Percentiles rank a stretch among this genome's conserved stretches.
Evolutionary conservation across 2,888 invertebrate species (phyloP).

Genomic region (Drosophila anceps): DNA sequence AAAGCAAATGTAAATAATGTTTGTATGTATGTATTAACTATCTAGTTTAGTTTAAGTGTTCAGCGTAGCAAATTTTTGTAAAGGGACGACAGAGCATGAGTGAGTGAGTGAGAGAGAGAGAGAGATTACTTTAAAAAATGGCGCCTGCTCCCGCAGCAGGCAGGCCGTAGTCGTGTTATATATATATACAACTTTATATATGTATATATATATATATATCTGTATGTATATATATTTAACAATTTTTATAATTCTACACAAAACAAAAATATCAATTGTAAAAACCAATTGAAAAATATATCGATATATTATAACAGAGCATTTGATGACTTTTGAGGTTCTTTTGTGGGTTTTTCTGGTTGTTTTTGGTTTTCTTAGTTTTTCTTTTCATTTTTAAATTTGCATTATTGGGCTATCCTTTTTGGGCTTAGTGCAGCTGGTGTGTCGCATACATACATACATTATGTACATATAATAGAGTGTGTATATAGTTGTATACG

Average conservation of each 20-base stretch:
- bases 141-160: slow-evolving; percentile 17
- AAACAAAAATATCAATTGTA: slow-evolving; percentile 44
- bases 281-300: slow-evolving; percentile 46
- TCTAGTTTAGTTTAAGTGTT: slow-evolving; percentile 50
- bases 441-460: slow-evolving; percentile 38
- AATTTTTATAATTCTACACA: slow-evolving; percentile 54
- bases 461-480: slow-evolving; percentile 25
- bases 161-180: slow-evolving; percentile 41
- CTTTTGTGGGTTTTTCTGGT: slow-evolving; percentile 7
- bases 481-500: slow-evolving; percentile 51
- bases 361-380: slow-evolving; percentile 1
- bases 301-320: slow-evolving; percentile 34
- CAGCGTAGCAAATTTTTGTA: slow-evolving; percentile 54
- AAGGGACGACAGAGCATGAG: slow-evolving; percentile 29
- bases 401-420: slow-evolving; percentile 1
- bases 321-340: slow-evolving; percentile 33
- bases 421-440: slow-evolving; percentile 50
- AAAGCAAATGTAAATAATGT: slow-evolving; percentile 53
- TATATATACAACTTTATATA: slow-evolving; percentile 22
- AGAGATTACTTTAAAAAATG: slow-evolving; percentile 46
- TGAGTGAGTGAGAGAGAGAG: slow-evolving; percentile 11
- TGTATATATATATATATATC: not conserved
- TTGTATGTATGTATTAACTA: slow-evolving; percentile 53
- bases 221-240: slow-evolving; percentile 37
- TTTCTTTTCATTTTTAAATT: not conserved